A percentile compares a stretch with the other conserved stretches of the same genome.
Evolutionary conservation across 2,113 vertebrate genomes (phyloP).

Genomic region (Monarcha castaneiventris): DNA sequence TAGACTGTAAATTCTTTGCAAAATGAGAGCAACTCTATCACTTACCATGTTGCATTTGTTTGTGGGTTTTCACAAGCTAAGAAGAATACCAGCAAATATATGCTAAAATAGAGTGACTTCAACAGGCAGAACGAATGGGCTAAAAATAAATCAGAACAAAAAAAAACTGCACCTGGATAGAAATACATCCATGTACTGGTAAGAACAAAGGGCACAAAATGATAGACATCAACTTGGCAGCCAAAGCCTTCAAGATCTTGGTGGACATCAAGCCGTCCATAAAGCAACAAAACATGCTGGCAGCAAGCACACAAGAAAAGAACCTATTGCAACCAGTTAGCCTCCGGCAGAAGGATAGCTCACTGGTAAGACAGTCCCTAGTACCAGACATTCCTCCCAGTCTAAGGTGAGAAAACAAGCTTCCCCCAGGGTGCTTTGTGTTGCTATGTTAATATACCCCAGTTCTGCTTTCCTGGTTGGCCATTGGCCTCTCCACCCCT

Average conservation of each 20-base stretch:
- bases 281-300: background rate
- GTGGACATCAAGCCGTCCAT: background rate
- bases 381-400: too few species aligned
- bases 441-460: too few species aligned
- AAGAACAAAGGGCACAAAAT: background rate
- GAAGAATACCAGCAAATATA: background rate
- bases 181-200: background rate
- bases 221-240: background rate
- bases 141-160: background rate
- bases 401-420: too few species aligned
- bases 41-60: background rate
- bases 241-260: background rate
- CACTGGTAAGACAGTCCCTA: too few species aligned
- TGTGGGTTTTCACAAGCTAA: background rate
- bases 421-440: too few species aligned
- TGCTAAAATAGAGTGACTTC: background rate
- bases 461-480: too few species aligned
- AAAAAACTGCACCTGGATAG: background rate
- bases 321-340: too few species aligned
- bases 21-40: background rate
- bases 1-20: background rate
- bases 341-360: too few species aligned
- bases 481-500: too few species aligned
- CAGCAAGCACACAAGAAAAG: background rate
- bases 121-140: background rate